Evolutionary conservation across 2,113 vertebrate genomes (phyloP), one percentile per base, ranked within the genome.

Genomic region (Chaetura pelagica): DNA sequence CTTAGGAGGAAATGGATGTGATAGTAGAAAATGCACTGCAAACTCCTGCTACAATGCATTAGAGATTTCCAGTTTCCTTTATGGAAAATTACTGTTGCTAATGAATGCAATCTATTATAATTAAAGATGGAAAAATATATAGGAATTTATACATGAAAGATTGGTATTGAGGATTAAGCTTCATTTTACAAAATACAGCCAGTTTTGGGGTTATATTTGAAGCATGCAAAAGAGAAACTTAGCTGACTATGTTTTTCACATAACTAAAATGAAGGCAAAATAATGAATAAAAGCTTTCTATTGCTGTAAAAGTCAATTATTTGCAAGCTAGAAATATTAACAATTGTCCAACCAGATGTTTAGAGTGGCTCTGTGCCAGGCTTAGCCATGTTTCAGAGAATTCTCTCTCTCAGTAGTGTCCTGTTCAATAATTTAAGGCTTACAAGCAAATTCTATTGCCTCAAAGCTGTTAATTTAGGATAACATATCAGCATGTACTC

Each of bases 181-280:
- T 84, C 4, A 44, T 92, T 87, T 81, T 57, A 57, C 24, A 73
- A 92, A 72, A 66, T 57, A 61, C 29, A 63, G 23, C 24, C 27
- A 52, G 26, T 35, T 96, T 94, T 90, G 81, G 57, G 27, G 52
- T 54, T 94, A 76, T 29, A 69, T 82, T 83, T 66, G 40, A 88
- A 66, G 52, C 51, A 40, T 18, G n/a, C n/a, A 84, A 67, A 88
- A 59, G 15, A 72, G 55, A 75, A 79, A 30, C 6, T 83, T 74
- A 66, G 12, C 40, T 69, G 34, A 42, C 44, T 71, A 27, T 15
- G 20, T 64, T 46, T 35, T 92, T 97, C 80, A 92, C 21, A 40
- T 74, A 80, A 57, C 54, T 94, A 71, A 95, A 89, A 87, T 52
- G 32, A 90, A 83, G 64, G 61, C 32, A 95, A 95, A 97, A 83